phyloP scores from a whole-genome alignment of 2,113 vertebrate species.

The Equus quagga region DNA sequence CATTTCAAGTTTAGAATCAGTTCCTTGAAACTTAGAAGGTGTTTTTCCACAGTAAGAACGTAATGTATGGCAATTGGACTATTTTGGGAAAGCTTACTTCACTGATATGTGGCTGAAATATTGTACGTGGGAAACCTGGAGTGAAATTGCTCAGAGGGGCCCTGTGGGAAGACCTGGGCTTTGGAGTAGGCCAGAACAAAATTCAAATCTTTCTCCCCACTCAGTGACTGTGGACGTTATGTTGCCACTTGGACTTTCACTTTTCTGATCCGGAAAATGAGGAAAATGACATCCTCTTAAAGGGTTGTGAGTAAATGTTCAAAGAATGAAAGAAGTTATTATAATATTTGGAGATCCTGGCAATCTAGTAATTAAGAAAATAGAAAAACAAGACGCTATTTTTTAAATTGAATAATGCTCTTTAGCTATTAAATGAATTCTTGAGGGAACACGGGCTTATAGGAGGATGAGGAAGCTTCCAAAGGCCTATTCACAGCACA shows the following conservation, averaged over 20 bases:
- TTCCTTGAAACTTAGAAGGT: background rate
- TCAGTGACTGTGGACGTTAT: background rate
- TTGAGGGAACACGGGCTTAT: background rate
- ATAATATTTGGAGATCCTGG: background rate
- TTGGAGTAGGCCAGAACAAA: background rate
- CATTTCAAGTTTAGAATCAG: background rate
- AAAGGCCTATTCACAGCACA: background rate
- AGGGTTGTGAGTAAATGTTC: background rate
- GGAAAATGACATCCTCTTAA: background rate
- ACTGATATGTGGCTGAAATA: background rate
- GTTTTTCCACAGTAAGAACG: background rate
- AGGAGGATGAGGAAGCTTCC: background rate
- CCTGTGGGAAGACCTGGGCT: background rate
- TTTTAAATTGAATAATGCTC: background rate
- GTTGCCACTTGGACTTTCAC: background rate
- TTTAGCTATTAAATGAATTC: background rate
- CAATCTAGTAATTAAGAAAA: background rate
- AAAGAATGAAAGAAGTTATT: background rate
- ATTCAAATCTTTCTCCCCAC: background rate
- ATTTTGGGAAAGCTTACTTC: background rate
- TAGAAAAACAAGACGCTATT: background rate
- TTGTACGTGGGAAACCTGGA: fast-evolving
- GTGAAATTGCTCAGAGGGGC: background rate
- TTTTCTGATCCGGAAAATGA: background rate
- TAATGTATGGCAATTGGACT: too few relatives aligned